Base-by-base conservation (phyloP, 2,888 invertebrate species). In the Ennomos fuscantarius region DNA sequence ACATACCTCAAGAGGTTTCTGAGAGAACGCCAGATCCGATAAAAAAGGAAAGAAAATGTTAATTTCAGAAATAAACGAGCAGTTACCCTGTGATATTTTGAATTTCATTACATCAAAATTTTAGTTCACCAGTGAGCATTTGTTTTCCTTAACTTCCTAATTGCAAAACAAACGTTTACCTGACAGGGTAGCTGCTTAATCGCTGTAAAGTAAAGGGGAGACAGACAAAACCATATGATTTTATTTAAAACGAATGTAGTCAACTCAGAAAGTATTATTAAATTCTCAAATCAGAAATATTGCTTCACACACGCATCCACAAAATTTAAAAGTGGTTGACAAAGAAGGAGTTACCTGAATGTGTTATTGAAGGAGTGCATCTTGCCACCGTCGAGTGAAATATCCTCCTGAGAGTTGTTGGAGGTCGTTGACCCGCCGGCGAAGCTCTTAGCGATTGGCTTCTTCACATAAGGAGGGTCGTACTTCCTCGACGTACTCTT, bases 401-500 rank as follows among this genome's bases (percentile, higher is more conserved):
- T 95, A 84, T 95, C 96, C 80, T 96, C 96, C 76, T 96, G 96
- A 12, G 96, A 95, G 87, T 95, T 95, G 92, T 95, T 95, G 67
- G 94, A 94, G 46, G 95, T 93, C 45, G 94, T 93, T 55, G 94
- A 93, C 8, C 93, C 93, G 9, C 92, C 93, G 36, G 93, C 93
- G 85, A 95, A 95, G 86, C 94, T 95, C 93, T 95, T 96, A 73
- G 95, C 94, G 72, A 95, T 94, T 46, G 96, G 96, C 84, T 97
- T 97, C 94, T 97, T 97, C 83, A 94, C 94, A 92, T 96, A 97
- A 55, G 97, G 96, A 76, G 96, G 96, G 88, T 97, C 97, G 89
- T 96, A 97, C 89, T 97, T 97, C 87, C 96, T 95, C 87, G 96
- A 94, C 71, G 97, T 96, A 83, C 96, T 96, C 94, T 97, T 97